These are phyloP conservation scores for Pseudococcus longispinus DNA, from an alignment of 2,888 invertebrate genomes.

Conservation along the genomic window DNA sequence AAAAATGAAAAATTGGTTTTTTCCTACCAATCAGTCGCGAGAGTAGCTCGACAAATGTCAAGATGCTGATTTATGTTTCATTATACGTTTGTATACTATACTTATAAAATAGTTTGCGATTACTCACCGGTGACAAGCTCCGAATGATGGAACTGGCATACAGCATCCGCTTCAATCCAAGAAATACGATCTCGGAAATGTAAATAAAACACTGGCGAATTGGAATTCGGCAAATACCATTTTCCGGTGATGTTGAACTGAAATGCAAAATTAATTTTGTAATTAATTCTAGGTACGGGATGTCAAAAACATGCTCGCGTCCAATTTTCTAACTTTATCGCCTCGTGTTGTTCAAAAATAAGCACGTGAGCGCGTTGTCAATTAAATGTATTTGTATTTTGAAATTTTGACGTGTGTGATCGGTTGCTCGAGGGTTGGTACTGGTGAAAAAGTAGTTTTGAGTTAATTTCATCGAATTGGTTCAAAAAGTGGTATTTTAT, in stretches of 20 bases:
- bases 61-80: constrained; percentile 34
- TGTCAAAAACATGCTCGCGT: not conserved
- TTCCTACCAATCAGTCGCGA: not conserved
- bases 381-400: not conserved
- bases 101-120: constrained; percentile 18
- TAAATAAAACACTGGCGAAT: constrained; percentile 81
- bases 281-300: not conserved
- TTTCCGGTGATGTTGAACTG: constrained; percentile 84
- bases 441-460: too few relatives aligned
- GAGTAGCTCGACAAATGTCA: not conserved
- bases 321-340: not conserved
- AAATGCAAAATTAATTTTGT: constrained; percentile 60
- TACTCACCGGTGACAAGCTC: constrained; percentile 77
- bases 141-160: constrained; percentile 83
- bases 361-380: not conserved
- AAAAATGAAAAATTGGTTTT: constrained; percentile 27
- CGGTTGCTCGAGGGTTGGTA: not conserved
- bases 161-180: constrained; percentile 84
- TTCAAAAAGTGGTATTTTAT: too few relatives aligned
- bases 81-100: not conserved
- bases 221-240: constrained; percentile 82
- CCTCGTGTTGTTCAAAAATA: not conserved
- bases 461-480: too few relatives aligned
- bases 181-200: constrained; percentile 84
- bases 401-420: not conserved